Evolutionary conservation across 2,888 invertebrate species (phyloP), one percentile per base, ranked within the genome.

Genomic region (Amblyteles armatorius): DNA sequence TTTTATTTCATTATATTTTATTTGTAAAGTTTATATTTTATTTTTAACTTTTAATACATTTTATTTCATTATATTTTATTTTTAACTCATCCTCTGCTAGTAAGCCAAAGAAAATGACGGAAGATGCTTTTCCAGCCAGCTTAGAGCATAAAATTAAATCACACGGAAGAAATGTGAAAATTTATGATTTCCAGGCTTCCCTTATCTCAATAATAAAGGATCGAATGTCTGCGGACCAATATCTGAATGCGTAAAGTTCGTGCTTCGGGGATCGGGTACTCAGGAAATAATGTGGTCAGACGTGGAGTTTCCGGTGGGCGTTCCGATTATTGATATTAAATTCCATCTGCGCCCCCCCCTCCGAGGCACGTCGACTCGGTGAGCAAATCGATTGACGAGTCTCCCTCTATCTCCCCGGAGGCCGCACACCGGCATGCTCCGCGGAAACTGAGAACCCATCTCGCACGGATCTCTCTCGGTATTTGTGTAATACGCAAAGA

Each of bases 291-390:
- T 19, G 48, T 44, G 48, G 48, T 26, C 63, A 26, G 67, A 26
- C n/a, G 48, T 65, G 22, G 19, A 22, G 36, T 26, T 65, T 40
- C 50, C 48, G 19, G 48, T 50, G 29, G 26, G 26, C 50, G 55
- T 55, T 78, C 48, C 40, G 40, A 55, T 71, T 78, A 84, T 86
- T 79, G 77, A 87, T 87, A 87, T 87, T 85, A 84, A 87, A 87
- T 87, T 87, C 83, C 85, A 77, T 82, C 82, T 55, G 52, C 55
- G 65, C 72, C n/a, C 52, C n/a, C 52, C 19, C 40, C 40, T 26
- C 22, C 57, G 36, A 40, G 44, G 65, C n/a, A n/a, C 60, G 69
- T 13, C 71, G 76, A 76, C 44, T 69, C 55, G 29, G 33, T 33
- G 48, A 19, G 65, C 60, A 73, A 68, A 81, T 78, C 73, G 60